Evolutionary conservation across 92 coral and sea anemone genomes (phyloP), one percentile per base, ranked within the genome.

Genomic region (Palythoa heliodiscus): DNA sequence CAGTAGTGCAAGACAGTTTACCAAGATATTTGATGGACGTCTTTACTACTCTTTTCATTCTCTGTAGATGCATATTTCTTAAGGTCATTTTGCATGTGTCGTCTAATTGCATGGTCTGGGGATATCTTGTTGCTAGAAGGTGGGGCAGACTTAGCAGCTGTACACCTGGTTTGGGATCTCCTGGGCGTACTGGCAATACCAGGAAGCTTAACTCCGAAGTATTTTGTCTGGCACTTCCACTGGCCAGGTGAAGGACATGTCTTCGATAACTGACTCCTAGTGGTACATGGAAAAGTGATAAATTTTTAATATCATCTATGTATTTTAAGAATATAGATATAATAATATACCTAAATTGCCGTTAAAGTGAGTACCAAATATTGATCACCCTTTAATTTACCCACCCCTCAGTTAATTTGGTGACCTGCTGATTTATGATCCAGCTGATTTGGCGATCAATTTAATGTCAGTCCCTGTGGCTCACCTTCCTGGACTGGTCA

Each of bases 1-100:
- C 50, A 63, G 4, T 60, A 58, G 3, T 16, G 64, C 7, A 58
- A 58, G 20, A 58, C n/a, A 58, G 67, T 58, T 75, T 74, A 71
- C 80, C 71, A 57, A 35, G 84, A 83, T 6, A 70, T 72, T n/a
- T 80, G 53, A 9, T 40, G 52, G 12, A 11, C 43, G 14, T 55
- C 75, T 17, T 61, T 57, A n/a, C 23, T 4, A 4, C 20, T 16
- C 55, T 73, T 63, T 73, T 84, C 80, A 71, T 76, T 73, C 55
- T 73, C 53, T 12, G 39, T 70, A 66, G 66, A 66, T 17, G 84
- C 84, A 11, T 66, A 80, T 67, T 70, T 87, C 87, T 79, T 93
- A 73, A 90, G 91, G 67, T 92, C 95, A 89, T 92, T 93, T 80
- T 96, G 98, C 98, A 96, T 96, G 92, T 96, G 98, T 53, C 98